Evolutionary conservation across 92 coral and sea anemone species (phyloP).

Genomic region (Heliopora coerulea): DNA sequence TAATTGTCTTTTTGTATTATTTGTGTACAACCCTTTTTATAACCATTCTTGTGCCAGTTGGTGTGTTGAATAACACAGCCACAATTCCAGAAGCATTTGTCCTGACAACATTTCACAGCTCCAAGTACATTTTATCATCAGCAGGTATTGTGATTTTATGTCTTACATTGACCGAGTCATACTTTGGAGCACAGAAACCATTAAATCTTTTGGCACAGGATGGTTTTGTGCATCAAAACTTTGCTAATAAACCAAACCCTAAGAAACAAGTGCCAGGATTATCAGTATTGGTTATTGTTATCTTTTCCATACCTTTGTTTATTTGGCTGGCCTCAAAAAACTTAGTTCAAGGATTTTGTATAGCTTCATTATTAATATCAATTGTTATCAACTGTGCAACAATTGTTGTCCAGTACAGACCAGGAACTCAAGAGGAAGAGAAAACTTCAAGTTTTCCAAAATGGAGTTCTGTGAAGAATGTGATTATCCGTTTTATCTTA

Average conservation of each 20-base stretch:
- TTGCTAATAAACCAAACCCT: background rate
- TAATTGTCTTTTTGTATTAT: slow-evolving; percentile 9
- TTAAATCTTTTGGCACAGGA: slow-evolving; percentile 16
- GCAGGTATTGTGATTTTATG: slow-evolving; percentile 13
- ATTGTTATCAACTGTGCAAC: slow-evolving; percentile 26
- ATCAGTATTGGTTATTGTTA: background rate
- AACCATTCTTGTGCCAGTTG: slow-evolving; percentile 16
- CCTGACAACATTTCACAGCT: slow-evolving; percentile 13
- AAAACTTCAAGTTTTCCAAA: slow-evolving; percentile 17
- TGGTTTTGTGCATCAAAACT: slow-evolving; percentile 9
- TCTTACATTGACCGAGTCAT: slow-evolving; percentile 8
- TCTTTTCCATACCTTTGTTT: slow-evolving; percentile 2
- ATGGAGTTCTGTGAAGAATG: slow-evolving; percentile 12
- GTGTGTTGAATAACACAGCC: background rate
- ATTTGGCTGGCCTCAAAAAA: slow-evolving; percentile 2
- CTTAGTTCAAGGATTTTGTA: slow-evolving; percentile 23
- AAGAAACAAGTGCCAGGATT: background rate
- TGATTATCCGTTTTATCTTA: slow-evolving; percentile 17
- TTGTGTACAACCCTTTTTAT: slow-evolving; percentile 20
- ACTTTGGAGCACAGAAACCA: slow-evolving; percentile 13
- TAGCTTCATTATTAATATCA: slow-evolving; percentile 13
- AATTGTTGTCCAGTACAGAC: slow-evolving; percentile 26
- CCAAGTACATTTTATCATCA: slow-evolving; percentile 23
- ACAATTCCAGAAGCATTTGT: slow-evolving; percentile 24
- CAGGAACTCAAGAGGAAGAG: background rate